Conservation (phyloP, 30 jellyfish, hydroid and myxozoan genomes). For the Turritopsis rubra region DNA sequence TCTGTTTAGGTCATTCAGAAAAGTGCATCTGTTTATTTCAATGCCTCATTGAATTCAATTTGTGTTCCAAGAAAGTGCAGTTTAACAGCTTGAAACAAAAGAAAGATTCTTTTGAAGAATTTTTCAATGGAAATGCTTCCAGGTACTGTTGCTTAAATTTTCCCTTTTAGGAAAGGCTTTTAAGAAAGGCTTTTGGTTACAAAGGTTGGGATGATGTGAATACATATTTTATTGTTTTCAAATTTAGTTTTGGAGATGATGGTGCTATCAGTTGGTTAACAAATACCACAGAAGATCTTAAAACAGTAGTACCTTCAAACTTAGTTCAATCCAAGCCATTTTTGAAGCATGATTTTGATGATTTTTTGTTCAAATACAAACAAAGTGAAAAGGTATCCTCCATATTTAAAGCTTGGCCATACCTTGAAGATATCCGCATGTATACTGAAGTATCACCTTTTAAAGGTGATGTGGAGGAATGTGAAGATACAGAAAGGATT, state of each 20-base stretch:
- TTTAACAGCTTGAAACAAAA: constrained; percentile 22
- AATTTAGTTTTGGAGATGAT: constrained; percentile 54
- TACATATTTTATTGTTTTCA: neutral
- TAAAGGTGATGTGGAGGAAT: constrained; percentile 30
- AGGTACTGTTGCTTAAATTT: constrained; percentile 37
- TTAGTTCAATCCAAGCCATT: neutral
- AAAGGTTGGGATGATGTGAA: no score
- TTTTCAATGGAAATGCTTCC: constrained; percentile 56
- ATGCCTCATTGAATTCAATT: constrained; percentile 79
- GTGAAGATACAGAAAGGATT: constrained; percentile 84
- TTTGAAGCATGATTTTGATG: neutral
- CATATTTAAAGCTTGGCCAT: constrained; percentile 40
- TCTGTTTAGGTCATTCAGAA: constrained; percentile 62
- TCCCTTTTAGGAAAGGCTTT: neutral
- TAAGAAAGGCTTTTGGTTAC: no score
- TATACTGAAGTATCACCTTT: constrained; percentile 1
- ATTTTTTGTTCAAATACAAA: neutral
- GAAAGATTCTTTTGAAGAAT: constrained; percentile 69
- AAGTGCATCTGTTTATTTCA: constrained; percentile 58
- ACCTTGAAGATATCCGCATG: constrained; percentile 29
- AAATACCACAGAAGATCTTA: neutral
- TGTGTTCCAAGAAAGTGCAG: constrained; percentile 23
- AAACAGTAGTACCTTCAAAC: neutral
- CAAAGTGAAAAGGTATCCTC: constrained; percentile 5
- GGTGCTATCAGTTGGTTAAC: constrained; percentile 50